Base-by-base conservation (phyloP, 2,113 vertebrate species). In the Platysternon megacephalum region DNA sequence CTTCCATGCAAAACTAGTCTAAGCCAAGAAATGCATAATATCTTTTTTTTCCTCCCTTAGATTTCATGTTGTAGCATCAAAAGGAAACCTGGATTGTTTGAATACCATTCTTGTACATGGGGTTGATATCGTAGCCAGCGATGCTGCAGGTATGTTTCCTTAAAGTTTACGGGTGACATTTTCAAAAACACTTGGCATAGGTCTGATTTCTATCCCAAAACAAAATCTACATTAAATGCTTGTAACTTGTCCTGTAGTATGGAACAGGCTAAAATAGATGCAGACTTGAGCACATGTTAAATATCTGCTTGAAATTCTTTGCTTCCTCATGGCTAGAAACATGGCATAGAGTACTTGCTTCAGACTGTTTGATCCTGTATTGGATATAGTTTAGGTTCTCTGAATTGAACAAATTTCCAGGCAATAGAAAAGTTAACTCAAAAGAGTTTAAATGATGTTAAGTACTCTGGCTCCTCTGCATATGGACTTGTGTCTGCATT, bases 21-120 rank as follows among this genome's bases (percentile, higher is more conserved):
- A 16, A 90, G 35, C 11, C 11, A 16, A 74, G 48, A 52, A 51
- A 79, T 28, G 4, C 44, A 74, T 14, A n/a, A 12, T 13, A 2
- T 51, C 53, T 44, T 78, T 92, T 82, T 87, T 68, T 92, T 83
- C n/a, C n/a, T n/a, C 4, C 88, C 28, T 55, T 49, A 99, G 99
- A 65, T 99, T 99, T 98, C 99, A 99, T 83, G 98, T 99, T 56
- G 99, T 99, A 51, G 99, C 99, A 0, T 99, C 99, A 1, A 99
- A 99, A 96, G 99, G 99, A 92, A 99, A 99, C 94, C 97, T 99
- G 19, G 99, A 99, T 4, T 99, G 99, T 97, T 95, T 99, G 96
- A 99, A 98, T 93, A 98, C 99, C 95, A 98, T 99, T 93, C 99
- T 99, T 12, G 55, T 98, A 72, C 99, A 99, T 6, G 98, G 98